Evolutionary conservation across 2,888 invertebrate species (phyloP).

Genomic region (Scotopteryx bipunctaria): DNA sequence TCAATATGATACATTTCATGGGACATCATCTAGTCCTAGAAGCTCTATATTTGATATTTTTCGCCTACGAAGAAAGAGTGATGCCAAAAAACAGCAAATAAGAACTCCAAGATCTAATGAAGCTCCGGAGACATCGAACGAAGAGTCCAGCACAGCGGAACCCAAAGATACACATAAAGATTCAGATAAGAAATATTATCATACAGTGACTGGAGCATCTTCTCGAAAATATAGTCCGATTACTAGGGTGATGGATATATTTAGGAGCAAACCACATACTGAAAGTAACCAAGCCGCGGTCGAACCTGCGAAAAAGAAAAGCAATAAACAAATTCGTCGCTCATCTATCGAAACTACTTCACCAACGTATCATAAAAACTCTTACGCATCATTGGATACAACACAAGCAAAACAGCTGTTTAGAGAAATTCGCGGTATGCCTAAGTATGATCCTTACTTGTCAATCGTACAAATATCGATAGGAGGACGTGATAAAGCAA

Average conservation of each 20-base stretch:
- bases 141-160: conserved; percentile 57
- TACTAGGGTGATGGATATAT: conserved; percentile 78
- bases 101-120: conserved; percentile 62
- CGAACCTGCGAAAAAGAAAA: conserved; percentile 70
- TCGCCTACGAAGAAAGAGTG: conserved; percentile 76
- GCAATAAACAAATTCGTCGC: conserved; percentile 63
- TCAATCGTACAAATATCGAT: conserved; percentile 79
- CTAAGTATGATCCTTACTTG: conserved; percentile 78
- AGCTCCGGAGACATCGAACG: conserved; percentile 61
- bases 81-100: conserved; percentile 69
- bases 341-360: conserved; percentile 78
- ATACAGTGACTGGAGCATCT: conserved; percentile 78
- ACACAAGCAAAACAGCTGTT: conserved; percentile 76
- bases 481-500: conserved; percentile 77
- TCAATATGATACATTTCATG: conserved; percentile 79
- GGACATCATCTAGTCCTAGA: conserved; percentile 77
- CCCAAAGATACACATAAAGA: conserved; percentile 74
- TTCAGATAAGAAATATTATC: conserved; percentile 78
- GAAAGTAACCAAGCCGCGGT: conserved; percentile 56
- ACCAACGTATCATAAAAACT: conserved; percentile 78
- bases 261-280: conserved; percentile 68
- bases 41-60: conserved; percentile 81
- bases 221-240: conserved; percentile 78
- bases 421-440: conserved; percentile 76
- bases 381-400: conserved; percentile 76